Conservation (phyloP, 1,140 invertebrate species). For the Lanistes nyassanus region DNA sequence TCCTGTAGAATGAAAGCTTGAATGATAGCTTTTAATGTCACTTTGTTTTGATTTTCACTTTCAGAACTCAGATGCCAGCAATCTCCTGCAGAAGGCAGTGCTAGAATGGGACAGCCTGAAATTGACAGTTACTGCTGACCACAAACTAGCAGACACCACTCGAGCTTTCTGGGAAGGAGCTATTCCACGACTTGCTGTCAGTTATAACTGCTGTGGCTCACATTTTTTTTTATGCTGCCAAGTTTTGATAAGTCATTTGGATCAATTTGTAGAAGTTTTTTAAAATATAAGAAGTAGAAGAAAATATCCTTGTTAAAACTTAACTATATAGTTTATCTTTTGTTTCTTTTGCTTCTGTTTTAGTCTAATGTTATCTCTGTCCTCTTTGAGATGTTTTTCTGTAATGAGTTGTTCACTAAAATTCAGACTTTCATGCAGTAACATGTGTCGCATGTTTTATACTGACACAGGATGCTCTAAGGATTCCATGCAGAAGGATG, state of each 20-base stretch:
- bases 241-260: background rate
- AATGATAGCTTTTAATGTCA: too few species aligned
- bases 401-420: background rate
- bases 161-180: conserved; percentile 78
- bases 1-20: too few species aligned
- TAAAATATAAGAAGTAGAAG: background rate
- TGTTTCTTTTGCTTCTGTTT: background rate
- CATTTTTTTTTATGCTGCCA: background rate
- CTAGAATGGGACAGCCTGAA: conserved; percentile 71
- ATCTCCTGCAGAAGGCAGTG: conserved; percentile 71
- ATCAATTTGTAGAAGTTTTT: background rate
- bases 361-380: background rate
- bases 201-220: conserved; percentile 17
- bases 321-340: background rate
- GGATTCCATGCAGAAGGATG: conserved; percentile 77
- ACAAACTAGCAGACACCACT: conserved; percentile 78
- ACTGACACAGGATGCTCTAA: conserved; percentile 71
- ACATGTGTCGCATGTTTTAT: background rate
- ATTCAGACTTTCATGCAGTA: background rate
- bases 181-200: conserved; percentile 46
- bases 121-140: conserved; percentile 73
- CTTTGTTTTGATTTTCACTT: background rate
- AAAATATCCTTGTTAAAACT: background rate
- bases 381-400: background rate
- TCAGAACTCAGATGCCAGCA: conserved; percentile 65